Conservation (phyloP, 2,113 vertebrate genomes). For the Vireo altiloquus region DNA sequence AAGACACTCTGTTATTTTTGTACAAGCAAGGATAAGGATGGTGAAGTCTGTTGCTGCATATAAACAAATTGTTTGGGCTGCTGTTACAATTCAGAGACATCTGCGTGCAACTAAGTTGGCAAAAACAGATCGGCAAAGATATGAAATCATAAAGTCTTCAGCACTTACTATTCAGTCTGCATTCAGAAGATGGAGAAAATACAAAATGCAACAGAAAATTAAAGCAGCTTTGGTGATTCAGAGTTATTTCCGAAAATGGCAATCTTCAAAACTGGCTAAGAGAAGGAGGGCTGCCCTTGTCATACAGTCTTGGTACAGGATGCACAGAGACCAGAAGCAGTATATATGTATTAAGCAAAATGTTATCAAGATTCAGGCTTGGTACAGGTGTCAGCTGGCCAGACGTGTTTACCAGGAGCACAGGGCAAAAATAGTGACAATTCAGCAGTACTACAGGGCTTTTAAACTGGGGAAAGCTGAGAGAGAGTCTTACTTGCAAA, state of each 20-base stretch:
- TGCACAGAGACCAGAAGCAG: constrained; percentile 38
- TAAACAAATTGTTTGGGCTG: constrained; percentile 65
- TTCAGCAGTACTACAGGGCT: constrained; percentile 69
- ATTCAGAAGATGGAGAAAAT: constrained; percentile 78
- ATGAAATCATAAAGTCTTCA: constrained; percentile 64
- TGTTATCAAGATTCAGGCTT: constrained; percentile 68
- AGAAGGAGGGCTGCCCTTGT: constrained; percentile 69
- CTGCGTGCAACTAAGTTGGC: constrained; percentile 63
- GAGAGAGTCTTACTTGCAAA: constrained; percentile 52
- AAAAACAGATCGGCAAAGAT: constrained; percentile 64
- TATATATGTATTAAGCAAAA: constrained; percentile 43
- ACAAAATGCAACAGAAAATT: constrained; percentile 54
- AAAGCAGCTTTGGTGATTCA: constrained; percentile 76
- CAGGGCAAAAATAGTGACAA: constrained; percentile 23
- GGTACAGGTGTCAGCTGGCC: constrained; percentile 58
- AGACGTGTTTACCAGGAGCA: constrained; percentile 21
- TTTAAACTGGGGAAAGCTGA: constrained; percentile 12
- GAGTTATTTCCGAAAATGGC: constrained; percentile 77
- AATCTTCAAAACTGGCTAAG: constrained; percentile 9
- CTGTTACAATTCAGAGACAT: constrained; percentile 74
- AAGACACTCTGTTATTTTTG: constrained; percentile 66
- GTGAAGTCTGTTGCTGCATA: constrained; percentile 71
- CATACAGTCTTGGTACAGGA: constrained; percentile 87
- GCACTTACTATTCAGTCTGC: constrained; percentile 72
- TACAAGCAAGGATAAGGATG: constrained; percentile 83